These are phyloP conservation scores for Lamproptera curius DNA, from an alignment of 2,888 invertebrate species.

Conservation along the genomic window DNA sequence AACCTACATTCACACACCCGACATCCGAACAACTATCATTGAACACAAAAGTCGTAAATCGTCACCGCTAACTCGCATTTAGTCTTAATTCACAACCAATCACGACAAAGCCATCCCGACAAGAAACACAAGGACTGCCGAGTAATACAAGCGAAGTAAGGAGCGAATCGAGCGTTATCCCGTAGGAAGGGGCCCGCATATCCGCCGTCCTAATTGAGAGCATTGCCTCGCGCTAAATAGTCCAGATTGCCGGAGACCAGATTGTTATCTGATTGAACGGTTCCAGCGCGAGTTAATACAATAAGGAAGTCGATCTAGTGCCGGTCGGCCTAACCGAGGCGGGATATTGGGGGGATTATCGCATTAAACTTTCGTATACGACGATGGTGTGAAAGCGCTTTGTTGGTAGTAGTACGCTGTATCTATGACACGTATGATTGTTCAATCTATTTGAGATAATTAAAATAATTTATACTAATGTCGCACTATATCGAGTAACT, in stretches of 20 bases:
- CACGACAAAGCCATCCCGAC: slow-evolving; percentile 19
- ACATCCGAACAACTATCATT: too few species aligned
- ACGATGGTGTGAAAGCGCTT: not conserved
- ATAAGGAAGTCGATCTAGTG: slow-evolving; percentile 66
- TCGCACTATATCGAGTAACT: too few species aligned
- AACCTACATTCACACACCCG: too few species aligned
- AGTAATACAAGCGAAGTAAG: not conserved
- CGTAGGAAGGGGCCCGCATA: slow-evolving; percentile 73
- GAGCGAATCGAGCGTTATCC: not conserved
- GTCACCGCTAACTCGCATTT: slow-evolving; percentile 16
- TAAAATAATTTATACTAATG: too few species aligned
- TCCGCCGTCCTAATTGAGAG: slow-evolving; percentile 73
- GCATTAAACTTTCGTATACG: slow-evolving; percentile 6
- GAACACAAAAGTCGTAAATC: slow-evolving; percentile 17
- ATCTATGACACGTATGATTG: too few species aligned
- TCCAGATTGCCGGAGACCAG: slow-evolving; percentile 54
- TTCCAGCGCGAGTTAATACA: slow-evolving; percentile 55
- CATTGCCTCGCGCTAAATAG: slow-evolving; percentile 74
- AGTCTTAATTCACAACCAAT: slow-evolving; percentile 20
- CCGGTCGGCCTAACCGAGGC: slow-evolving; percentile 37
- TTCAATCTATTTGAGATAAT: too few species aligned
- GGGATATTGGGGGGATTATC: slow-evolving; percentile 46
- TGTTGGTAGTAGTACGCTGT: too few species aligned
- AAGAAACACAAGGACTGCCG: not conserved
- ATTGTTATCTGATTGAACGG: slow-evolving; percentile 70